Base-by-base conservation (phyloP, 2,113 vertebrate genomes). In the Gobius niger region DNA sequence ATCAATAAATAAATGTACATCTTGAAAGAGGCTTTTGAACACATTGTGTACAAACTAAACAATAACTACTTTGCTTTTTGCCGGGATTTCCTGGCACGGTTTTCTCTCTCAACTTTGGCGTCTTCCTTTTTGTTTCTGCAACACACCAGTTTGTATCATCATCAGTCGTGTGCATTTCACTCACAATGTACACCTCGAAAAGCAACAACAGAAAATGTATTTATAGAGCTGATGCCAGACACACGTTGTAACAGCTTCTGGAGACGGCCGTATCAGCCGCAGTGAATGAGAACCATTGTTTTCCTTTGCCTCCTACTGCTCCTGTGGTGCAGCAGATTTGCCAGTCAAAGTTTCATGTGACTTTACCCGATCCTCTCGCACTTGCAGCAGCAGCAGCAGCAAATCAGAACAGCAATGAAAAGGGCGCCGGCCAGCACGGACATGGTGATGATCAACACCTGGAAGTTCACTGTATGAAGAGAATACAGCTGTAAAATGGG, bases 401-500 rank as follows among this genome's bases (percentile, higher is more conserved):
- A 98, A 57, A 93, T 44, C 0, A 91, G 50, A 7, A 96, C 0
- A 7, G 57, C 81, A 52, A 98, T 75, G 16, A 98, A 47, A 66
- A 98, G 44, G 6, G 85, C 0, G 13, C 94, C 95, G 44, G 91
- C 94, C 18, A 96, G 78, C 82, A 96, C 95, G 0, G 95, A 94
- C 90, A 96, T 88, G 0, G 93, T 73, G 63, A 98, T 96, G 78
- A 98, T 98, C 85, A 99, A n/a, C 14, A 93, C 90, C 92, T 98
- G 93, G 19, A 99, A 98, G 88, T 98, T 96, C 72, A 98, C 98
- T 99, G 75, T 7, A 46, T 62, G 13, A 15, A 24, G 8, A 59
- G 7, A 41, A 34, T 34, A 40, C 1, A 2, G 1, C 1, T 16
- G 7, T 3, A 52, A 16, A 57, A 57, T 13, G 12, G 0, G 13